phyloP scores from a whole-genome alignment of 1,140 invertebrate genomes.

The Pentalonia nigronervosa region DNA sequence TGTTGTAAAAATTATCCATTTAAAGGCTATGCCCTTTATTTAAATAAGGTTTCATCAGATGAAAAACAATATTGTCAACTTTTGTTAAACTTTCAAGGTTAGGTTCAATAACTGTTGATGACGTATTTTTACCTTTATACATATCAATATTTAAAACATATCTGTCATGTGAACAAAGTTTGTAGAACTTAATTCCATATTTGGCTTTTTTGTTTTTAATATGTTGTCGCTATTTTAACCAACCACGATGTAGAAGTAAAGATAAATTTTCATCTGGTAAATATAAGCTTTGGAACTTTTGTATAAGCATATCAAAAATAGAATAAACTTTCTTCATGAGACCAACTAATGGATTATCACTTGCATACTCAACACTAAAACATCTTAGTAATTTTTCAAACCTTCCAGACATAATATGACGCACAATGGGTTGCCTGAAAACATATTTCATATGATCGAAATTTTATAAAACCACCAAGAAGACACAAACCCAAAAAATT shows the following conservation, averaged over 20 bases:
- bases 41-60: slow-evolving; percentile 54
- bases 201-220: slow-evolving; percentile 63
- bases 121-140: slow-evolving; percentile 54
- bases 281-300: slow-evolving; percentile 17
- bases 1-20: slow-evolving; percentile 64
- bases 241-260: slow-evolving; percentile 62
- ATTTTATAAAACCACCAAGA: neutral
- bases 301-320: slow-evolving; percentile 27
- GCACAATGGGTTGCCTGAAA: slow-evolving; percentile 9
- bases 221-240: slow-evolving; percentile 63
- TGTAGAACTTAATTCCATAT: slow-evolving; percentile 63
- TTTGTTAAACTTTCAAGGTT: slow-evolving; percentile 28
- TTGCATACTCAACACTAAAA: slow-evolving; percentile 37
- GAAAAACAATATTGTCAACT: slow-evolving; percentile 56
- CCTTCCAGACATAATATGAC: slow-evolving; percentile 19
- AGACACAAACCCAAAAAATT: slow-evolving; percentile 15
- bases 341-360: slow-evolving; percentile 17
- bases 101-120: neutral
- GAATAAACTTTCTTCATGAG: slow-evolving; percentile 26
- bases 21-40: slow-evolving; percentile 57
- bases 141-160: slow-evolving; percentile 49
- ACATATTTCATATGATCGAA: neutral
- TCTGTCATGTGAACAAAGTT: slow-evolving; percentile 60
- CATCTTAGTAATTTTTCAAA: slow-evolving; percentile 7
- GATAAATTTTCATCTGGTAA: slow-evolving; percentile 60